Percentiles rank a stretch among this genome's conserved stretches.
phyloP scores from a whole-genome alignment of 1,140 invertebrate genomes.

The Hycleus phaleratus region DNA sequence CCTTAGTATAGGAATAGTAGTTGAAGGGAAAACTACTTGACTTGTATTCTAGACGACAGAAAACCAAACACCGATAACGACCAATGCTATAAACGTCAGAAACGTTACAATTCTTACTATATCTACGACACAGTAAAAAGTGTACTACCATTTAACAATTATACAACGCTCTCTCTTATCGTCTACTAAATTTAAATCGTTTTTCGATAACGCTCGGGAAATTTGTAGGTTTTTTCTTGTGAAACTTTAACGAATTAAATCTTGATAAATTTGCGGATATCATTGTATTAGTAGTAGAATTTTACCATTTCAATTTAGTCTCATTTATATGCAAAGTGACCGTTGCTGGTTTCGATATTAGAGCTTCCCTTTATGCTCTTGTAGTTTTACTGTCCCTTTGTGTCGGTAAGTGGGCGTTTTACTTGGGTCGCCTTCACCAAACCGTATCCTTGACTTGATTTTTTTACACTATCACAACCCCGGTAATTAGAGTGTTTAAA shows the following conservation, averaged over 20 bases:
- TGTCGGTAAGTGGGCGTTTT: background rate
- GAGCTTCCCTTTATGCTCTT: constrained; percentile 21
- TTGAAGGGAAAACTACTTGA: background rate
- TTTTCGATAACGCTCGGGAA: too few relatives aligned
- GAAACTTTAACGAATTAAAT: background rate
- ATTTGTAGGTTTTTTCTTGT: too few relatives aligned
- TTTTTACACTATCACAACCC: too few relatives aligned
- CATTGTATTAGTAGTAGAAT: constrained; percentile 13
- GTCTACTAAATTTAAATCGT: too few relatives aligned
- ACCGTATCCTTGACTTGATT: background rate
- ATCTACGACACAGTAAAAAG: too few relatives aligned
- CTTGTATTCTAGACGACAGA: constrained; percentile 15
- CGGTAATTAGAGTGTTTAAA: too few relatives aligned
- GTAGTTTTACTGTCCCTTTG: constrained; percentile 24
- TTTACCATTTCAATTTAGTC: constrained; percentile 24
- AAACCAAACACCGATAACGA: constrained; percentile 14
- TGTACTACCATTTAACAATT: too few relatives aligned
- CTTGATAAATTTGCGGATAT: constrained; percentile 10
- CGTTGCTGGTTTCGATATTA: constrained; percentile 20
- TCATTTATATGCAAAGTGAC: constrained; percentile 26
- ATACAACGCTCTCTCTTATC: too few relatives aligned
- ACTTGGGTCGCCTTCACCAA: background rate
- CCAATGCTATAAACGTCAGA: background rate
- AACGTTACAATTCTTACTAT: too few relatives aligned
- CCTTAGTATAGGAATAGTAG: background rate